phyloP scores from a whole-genome alignment of 2,113 vertebrate species.

The Dunckerocampus dactyliophorus region DNA sequence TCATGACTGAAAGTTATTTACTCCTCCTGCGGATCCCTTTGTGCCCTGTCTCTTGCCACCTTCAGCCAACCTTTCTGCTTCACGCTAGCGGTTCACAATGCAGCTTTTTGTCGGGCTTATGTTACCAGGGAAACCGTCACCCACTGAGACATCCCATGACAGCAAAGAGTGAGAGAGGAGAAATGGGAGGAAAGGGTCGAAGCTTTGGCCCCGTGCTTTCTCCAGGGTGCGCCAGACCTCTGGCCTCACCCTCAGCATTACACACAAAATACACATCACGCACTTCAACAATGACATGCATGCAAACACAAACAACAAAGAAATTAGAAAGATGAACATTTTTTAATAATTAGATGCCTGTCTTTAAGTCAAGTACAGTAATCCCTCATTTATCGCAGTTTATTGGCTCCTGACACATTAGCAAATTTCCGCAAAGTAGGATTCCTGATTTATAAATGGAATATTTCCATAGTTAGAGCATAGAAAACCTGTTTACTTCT shows the following conservation, averaged over 20 bases:
- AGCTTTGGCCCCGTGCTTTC: conserved; percentile 44
- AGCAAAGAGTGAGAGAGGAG: conserved; percentile 47
- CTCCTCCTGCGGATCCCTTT: conserved; percentile 45
- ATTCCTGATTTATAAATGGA: too few species aligned
- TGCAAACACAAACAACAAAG: conserved; percentile 1
- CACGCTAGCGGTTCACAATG: conserved; percentile 49
- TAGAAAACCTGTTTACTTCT: too few species aligned
- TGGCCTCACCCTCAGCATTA: conserved; percentile 38
- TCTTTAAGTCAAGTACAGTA: too few species aligned
- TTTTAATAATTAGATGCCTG: too few species aligned
- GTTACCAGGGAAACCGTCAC: conserved; percentile 72
- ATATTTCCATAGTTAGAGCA: too few species aligned
- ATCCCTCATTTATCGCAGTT: too few species aligned
- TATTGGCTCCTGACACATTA: too few species aligned
- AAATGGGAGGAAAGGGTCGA: conserved; percentile 28
- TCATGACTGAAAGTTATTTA: conserved; percentile 57
- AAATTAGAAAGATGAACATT: not conserved
- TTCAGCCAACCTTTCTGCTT: conserved; percentile 41
- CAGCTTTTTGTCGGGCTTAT: conserved; percentile 47
- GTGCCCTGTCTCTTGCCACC: conserved; percentile 28
- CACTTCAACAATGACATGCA: not conserved
- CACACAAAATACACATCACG: conserved; percentile 10
- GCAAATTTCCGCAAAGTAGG: too few species aligned
- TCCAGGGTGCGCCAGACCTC: conserved; percentile 44
- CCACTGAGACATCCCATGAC: conserved; percentile 67